These are phyloP conservation scores for Epinephelus awoara DNA, from an alignment of 2,797 vertebrate genomes.

Conservation along the genomic window DNA sequence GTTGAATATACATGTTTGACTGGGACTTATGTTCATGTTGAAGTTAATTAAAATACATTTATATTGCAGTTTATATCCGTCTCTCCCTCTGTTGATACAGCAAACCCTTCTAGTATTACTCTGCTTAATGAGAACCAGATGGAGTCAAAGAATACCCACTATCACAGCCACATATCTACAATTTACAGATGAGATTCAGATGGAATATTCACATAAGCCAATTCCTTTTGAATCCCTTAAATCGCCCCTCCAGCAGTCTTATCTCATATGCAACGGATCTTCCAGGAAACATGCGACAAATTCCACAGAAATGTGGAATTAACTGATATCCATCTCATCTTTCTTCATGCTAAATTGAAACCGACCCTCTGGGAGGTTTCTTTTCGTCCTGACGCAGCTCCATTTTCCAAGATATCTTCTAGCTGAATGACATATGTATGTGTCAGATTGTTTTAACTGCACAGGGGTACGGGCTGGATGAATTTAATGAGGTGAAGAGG, in stretches of 20 bases:
- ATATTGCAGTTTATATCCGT: neutral
- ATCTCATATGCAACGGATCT: neutral
- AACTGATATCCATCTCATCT: neutral
- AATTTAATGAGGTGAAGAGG: neutral
- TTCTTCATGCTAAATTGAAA: constrained; percentile 8
- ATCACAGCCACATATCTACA: constrained; percentile 1
- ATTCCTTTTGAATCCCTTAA: neutral
- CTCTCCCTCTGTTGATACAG: neutral
- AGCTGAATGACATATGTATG: neutral
- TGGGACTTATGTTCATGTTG: too few species aligned
- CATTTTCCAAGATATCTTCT: neutral
- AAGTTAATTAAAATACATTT: neutral
- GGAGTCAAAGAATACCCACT: neutral
- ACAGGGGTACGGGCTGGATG: neutral
- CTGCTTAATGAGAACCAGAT: neutral
- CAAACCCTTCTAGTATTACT: neutral
- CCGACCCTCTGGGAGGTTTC: neutral
- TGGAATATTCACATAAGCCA: neutral
- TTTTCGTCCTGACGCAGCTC: neutral
- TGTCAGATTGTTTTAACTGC: neutral
- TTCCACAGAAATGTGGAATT: constrained; percentile 2
- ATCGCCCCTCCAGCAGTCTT: neutral
- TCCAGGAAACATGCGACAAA: neutral
- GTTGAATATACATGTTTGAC: neutral
- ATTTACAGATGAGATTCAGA: neutral